These are phyloP conservation scores for Rhodophaea formosa DNA, from an alignment of 2,888 invertebrate species.

Conservation along the genomic window DNA sequence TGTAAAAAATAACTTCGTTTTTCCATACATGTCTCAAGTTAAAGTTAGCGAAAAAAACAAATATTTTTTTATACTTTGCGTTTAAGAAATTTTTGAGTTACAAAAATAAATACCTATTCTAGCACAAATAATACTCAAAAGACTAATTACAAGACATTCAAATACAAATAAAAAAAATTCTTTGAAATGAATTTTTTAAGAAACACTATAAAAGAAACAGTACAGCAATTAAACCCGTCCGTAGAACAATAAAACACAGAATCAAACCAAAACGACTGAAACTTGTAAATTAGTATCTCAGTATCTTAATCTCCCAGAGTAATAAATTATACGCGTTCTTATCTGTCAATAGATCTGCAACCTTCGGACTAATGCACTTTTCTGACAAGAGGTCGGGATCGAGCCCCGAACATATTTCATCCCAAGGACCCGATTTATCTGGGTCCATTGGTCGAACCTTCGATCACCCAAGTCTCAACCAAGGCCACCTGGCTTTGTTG, in stretches of 20 bases:
- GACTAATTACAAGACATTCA: too few relatives aligned
- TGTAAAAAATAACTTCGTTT: too few relatives aligned
- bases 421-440: conserved; percentile 19
- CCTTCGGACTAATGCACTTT: conserved; percentile 14
- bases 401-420: conserved; percentile 10
- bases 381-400: not conserved
- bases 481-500: conserved; percentile 10
- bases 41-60: too few relatives aligned
- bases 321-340: not conserved
- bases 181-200: too few relatives aligned
- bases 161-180: too few relatives aligned
- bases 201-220: too few relatives aligned
- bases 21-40: too few relatives aligned
- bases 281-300: not conserved
- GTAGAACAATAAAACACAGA: not conserved
- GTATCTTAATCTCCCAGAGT: not conserved
- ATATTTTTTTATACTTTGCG: too few relatives aligned
- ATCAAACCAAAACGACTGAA: not conserved
- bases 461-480: not conserved
- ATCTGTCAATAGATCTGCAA: not conserved
- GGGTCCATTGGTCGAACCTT: not conserved
- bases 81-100: too few relatives aligned
- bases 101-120: too few relatives aligned
- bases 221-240: not conserved
- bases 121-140: too few relatives aligned